These are phyloP conservation scores for Benthochromis sp. DNA, from an alignment of 2,113 vertebrate species.

Conservation along the genomic window DNA sequence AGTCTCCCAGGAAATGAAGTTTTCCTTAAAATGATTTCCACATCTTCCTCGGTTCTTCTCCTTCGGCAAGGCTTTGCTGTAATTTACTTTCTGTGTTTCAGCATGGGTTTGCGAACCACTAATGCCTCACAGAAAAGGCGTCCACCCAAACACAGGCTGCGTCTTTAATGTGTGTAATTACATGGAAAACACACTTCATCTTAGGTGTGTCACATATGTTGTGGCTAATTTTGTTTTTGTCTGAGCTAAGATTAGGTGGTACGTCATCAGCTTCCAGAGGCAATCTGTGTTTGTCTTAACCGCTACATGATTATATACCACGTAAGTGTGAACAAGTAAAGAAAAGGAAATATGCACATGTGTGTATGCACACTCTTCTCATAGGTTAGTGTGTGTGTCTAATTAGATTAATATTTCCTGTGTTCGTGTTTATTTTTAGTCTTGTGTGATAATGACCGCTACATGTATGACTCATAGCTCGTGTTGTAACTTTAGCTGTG, in stretches of 20 bases:
- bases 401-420: background rate
- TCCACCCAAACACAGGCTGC: background rate
- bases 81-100: background rate
- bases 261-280: background rate
- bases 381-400: background rate
- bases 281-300: background rate
- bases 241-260: background rate
- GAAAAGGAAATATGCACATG: background rate
- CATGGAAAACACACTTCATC: background rate
- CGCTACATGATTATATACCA: background rate
- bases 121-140: background rate
- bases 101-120: background rate
- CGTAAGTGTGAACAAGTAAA: background rate
- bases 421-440: slow-evolving; percentile 1
- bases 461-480: background rate
- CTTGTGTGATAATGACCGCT: background rate
- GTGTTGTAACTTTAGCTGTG: background rate
- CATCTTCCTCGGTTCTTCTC: background rate
- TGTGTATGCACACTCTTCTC: background rate
- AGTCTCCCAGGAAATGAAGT: background rate
- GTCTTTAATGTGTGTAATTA: slow-evolving; percentile 22
- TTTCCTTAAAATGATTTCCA: background rate
- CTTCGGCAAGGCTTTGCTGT: background rate
- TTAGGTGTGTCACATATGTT: slow-evolving; percentile 11
- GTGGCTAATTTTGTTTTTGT: background rate